Evolutionary conservation across 2,113 vertebrate species (phyloP).

Genomic region (Ictidomys tridecemlineatus): DNA sequence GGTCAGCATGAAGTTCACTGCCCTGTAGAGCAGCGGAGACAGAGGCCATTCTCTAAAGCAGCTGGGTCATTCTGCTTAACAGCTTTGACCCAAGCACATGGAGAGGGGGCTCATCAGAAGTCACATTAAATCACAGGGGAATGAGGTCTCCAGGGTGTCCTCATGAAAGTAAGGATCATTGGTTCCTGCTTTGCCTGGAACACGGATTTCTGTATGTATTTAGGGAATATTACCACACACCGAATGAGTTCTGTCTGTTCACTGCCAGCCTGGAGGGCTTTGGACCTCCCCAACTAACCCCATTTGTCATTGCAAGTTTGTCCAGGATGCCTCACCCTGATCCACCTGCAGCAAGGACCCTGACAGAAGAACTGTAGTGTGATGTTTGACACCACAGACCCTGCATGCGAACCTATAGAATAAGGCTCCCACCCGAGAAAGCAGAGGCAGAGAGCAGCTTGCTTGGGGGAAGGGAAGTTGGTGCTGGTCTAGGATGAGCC

Average conservation of each 20-base stretch:
- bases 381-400: neutral
- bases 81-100: too few species aligned
- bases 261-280: neutral
- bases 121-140: neutral
- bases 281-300: neutral
- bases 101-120: fast-evolving
- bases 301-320: neutral
- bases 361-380: neutral
- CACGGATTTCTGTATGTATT: neutral
- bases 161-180: too few species aligned
- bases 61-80: neutral
- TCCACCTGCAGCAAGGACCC: neutral
- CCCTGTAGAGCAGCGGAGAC: neutral
- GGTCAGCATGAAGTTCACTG: neutral
- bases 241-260: neutral
- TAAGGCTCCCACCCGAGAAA: neutral
- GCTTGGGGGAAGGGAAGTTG: neutral
- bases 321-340: neutral
- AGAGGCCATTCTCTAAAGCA: neutral
- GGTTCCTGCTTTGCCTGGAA: neutral
- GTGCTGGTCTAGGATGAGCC: neutral
- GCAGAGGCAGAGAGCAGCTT: neutral
- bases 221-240: too few species aligned
- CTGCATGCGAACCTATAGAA: fast-evolving
- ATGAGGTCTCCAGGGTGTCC: fast-evolving